Evolutionary conservation across 2,888 invertebrate genomes (phyloP), one percentile per base, ranked within the genome.

Genomic region (Mimachlamys varia): DNA sequence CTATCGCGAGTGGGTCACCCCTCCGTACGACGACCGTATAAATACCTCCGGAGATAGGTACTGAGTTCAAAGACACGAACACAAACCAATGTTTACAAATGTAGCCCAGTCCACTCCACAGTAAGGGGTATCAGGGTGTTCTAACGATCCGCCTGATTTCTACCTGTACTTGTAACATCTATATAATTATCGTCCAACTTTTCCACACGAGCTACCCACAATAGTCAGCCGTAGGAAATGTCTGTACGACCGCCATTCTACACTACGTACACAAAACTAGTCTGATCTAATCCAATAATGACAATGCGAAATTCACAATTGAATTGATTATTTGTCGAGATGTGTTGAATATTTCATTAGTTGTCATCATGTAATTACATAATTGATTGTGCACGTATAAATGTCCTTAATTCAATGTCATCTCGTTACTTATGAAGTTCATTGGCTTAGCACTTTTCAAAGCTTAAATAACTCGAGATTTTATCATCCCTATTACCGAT

Each of bases 11-110:
- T 76, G 12, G 76, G 76, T 76, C 76, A 76, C 76, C 76, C 76
- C 76, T 76, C 76, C 76, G 76, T 76, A 0, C 27, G 7, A 1
- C 76, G 76, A 13, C 76, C 27, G 2, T 76, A 76, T 76, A 76
- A 76, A 76, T 76, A 76, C 76, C 76, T 76, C 7, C 76, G 76
- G 76, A 76, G 76, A 76, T 76, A 76, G 76, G 76, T 76, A 76
- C 76, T 27, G 27, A 33, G 33, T 76, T 76, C 76, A 76, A 76
- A 76, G 76, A 33, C 76, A 76, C 76, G 12, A 76, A 27, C 7
- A 12, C 7, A 33, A 27, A 4, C 58, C 19, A 58, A 76, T 76
- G 76, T 76, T 76, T 76, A 76, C 76, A 27, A 76, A 76, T 33
- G 76, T 76, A 76, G 76, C 22, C 76, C 76, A 76, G 76, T 76